phyloP scores from a whole-genome alignment of 2,113 vertebrate genomes.

The Girardinichthys multiradiatus region DNA sequence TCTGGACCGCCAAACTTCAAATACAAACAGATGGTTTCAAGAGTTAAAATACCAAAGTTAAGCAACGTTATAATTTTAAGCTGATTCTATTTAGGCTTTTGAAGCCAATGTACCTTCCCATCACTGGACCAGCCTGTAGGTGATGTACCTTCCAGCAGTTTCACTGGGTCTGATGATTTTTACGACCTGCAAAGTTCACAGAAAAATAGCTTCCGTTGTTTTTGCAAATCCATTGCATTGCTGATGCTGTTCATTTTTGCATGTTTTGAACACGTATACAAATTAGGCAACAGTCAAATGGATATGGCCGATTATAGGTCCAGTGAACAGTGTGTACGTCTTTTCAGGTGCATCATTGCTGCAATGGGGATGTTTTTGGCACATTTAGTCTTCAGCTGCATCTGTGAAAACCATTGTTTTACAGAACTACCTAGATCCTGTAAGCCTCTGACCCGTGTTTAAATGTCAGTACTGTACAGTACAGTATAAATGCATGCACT shows the following conservation, averaged over 20 bases:
- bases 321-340: background rate
- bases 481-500: too few relatives aligned
- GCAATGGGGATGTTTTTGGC: too few relatives aligned
- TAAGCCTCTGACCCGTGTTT: too few relatives aligned
- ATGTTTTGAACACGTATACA: background rate
- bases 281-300: background rate
- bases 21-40: too few relatives aligned
- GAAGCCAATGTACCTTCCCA: conserved; percentile 1
- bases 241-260: too few relatives aligned
- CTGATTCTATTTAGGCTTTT: too few relatives aligned
- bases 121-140: conserved; percentile 95
- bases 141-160: conserved; percentile 95
- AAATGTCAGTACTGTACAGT: too few relatives aligned
- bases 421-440: too few relatives aligned
- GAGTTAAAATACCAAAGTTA: too few relatives aligned
- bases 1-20: background rate
- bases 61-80: too few relatives aligned
- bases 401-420: background rate
- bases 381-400: background rate
- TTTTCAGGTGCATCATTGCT: background rate
- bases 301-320: background rate
- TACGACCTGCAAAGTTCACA: conserved; percentile 84
- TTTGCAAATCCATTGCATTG: background rate
- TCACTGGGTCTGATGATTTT: conserved; percentile 98
- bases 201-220: too few relatives aligned